Percentiles rank a stretch among this genome's conserved stretches.
These are phyloP conservation scores for Elgaria multicarinata DNA, from an alignment of 2,113 vertebrate genomes.

Conservation along the genomic window DNA sequence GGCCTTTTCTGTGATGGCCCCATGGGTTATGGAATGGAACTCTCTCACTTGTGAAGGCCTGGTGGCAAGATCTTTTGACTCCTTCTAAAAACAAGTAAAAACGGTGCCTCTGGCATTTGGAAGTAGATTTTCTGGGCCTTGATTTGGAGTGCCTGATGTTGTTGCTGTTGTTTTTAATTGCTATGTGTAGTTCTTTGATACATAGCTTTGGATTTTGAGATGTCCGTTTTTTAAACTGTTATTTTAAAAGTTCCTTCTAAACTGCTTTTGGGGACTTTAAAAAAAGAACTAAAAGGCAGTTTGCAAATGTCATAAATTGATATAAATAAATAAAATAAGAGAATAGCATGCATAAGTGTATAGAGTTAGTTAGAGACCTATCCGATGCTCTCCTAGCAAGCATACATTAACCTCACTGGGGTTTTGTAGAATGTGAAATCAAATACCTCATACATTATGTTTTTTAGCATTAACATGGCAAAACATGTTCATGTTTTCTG, in stretches of 20 bases:
- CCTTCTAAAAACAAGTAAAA: too few relatives aligned
- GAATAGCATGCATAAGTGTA: background rate
- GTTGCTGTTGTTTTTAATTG: background rate
- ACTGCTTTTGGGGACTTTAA: background rate
- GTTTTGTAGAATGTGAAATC: background rate
- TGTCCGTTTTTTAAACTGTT: background rate
- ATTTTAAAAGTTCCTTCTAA: background rate
- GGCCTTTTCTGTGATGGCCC: background rate
- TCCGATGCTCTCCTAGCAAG: too few relatives aligned
- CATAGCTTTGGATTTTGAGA: background rate
- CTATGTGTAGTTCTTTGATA: too few relatives aligned
- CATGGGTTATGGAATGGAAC: background rate
- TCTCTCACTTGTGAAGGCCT: background rate
- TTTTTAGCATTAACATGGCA: background rate
- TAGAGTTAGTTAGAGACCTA: background rate
- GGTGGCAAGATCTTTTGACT: background rate
- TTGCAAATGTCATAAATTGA: background rate
- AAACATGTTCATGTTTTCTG: background rate
- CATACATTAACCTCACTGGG: background rate
- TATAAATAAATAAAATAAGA: background rate
- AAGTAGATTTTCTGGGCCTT: background rate
- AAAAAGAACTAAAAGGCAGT: background rate
- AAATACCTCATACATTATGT: background rate
- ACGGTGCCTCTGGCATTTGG: background rate
- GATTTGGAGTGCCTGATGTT: background rate